Percentiles rank a stretch among this genome's conserved stretches.
Conservation (phyloP, 2,888 invertebrate species). For the Corbicula japonica region DNA sequence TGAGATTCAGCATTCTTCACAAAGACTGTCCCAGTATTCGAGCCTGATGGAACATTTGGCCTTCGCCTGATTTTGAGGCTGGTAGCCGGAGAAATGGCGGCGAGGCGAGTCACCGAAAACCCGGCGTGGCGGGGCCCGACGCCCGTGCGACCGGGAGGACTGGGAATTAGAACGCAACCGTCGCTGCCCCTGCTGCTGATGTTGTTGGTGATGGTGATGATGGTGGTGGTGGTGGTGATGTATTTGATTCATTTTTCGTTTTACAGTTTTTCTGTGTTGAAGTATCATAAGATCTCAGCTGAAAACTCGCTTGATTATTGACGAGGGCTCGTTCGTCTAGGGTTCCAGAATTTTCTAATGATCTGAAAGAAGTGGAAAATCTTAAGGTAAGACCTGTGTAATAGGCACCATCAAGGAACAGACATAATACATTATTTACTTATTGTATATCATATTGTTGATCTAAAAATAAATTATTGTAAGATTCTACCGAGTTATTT, state of each 20-base stretch:
- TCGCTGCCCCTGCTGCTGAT: constrained; percentile 8
- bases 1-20: not conserved
- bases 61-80: constrained; percentile 71
- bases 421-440: no score
- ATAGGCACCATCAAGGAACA: no score
- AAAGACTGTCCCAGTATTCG: constrained; percentile 38
- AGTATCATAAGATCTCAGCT: constrained; percentile 37
- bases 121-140: constrained; percentile 39
- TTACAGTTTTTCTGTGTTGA: constrained; percentile 52
- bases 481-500: no score
- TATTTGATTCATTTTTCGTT: constrained; percentile 45
- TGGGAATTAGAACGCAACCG: constrained; percentile 4
- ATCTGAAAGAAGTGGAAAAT: no score
- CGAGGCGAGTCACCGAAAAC: constrained; percentile 56
- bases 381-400: no score
- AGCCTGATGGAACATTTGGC: constrained; percentile 31
- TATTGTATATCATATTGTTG: no score
- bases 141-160: constrained; percentile 21
- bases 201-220: constrained; percentile 21
- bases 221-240: constrained; percentile 33
- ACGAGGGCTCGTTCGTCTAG: constrained; percentile 32
- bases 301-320: not conserved
- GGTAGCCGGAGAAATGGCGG: constrained; percentile 60
- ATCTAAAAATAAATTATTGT: no score
- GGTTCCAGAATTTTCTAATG: constrained; percentile 8